Evolutionary conservation across 2,113 vertebrate species (phyloP).

Genomic region (Oceanodroma tethys): DNA sequence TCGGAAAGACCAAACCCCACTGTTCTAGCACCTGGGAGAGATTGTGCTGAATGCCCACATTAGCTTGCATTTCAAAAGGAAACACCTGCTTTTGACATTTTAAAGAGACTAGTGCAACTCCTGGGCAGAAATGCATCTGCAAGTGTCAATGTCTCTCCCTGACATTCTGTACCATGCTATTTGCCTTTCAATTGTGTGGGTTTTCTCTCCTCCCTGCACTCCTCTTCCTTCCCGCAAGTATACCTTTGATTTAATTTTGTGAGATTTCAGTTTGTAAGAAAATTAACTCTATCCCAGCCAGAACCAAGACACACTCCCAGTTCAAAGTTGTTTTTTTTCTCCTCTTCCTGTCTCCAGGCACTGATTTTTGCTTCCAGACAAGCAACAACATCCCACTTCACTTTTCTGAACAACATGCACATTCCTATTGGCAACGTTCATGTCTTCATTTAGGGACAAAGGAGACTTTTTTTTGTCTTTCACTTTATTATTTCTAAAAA

Average conservation of each 20-base stretch:
- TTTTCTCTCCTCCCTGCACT: neutral
- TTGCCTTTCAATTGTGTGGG: neutral
- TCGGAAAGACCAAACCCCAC: neutral
- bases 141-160: neutral
- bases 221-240: neutral
- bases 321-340: neutral
- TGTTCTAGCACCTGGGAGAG: conserved; percentile 40
- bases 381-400: neutral
- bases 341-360: neutral
- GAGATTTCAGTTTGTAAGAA: neutral
- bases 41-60: conserved; percentile 36
- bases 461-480: neutral
- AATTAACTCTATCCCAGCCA: too few relatives aligned
- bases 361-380: neutral
- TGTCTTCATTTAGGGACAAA: neutral
- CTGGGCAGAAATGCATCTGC: neutral
- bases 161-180: neutral
- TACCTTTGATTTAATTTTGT: neutral
- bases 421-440: neutral
- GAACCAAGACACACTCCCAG: neutral
- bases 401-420: neutral
- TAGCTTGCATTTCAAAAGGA: conserved; percentile 24
- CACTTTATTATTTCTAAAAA: neutral
- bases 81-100: conserved; percentile 47
- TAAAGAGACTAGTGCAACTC: neutral